Conservation (phyloP, 2,888 invertebrate genomes). For the Argyresthia albistria region DNA sequence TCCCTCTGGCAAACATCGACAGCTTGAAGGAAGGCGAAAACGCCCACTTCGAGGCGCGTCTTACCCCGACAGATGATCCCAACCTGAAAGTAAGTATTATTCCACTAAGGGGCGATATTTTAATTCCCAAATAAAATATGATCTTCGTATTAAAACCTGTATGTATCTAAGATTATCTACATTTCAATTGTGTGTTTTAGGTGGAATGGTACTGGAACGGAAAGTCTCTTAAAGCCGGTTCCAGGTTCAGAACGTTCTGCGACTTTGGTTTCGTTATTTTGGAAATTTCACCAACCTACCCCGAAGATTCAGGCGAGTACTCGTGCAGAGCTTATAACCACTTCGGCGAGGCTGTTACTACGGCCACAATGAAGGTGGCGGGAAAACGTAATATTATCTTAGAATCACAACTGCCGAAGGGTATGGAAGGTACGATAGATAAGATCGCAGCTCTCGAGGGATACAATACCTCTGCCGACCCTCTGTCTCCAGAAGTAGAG, state of each 20-base stretch:
- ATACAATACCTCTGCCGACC: slow-evolving; percentile 78
- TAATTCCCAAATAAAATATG: too few species aligned
- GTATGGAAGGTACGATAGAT: slow-evolving; percentile 94
- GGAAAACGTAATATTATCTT: slow-evolving; percentile 93
- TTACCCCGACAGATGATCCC: slow-evolving; percentile 92
- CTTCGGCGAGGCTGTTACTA: slow-evolving; percentile 93
- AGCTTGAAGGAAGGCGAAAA: slow-evolving; percentile 92
- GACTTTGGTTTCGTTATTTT: slow-evolving; percentile 98
- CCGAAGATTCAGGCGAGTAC: slow-evolving; percentile 95
- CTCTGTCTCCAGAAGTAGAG: slow-evolving; percentile 82
- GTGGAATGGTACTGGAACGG: slow-evolving; percentile 97
- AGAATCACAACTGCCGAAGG: slow-evolving; percentile 92
- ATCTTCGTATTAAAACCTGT: too few species aligned
- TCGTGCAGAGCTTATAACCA: slow-evolving; percentile 91
- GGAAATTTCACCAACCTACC: slow-evolving; percentile 97
- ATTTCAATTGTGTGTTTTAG: slow-evolving; percentile 25
- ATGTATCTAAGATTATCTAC: too few species aligned
- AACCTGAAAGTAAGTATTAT: slow-evolving; percentile 76
- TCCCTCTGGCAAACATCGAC: slow-evolving; percentile 89
- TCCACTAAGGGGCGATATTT: too few species aligned
- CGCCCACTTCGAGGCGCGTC: slow-evolving; percentile 90
- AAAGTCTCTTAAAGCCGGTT: slow-evolving; percentile 89
- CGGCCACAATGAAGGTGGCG: slow-evolving; percentile 90
- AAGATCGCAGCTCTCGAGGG: slow-evolving; percentile 94
- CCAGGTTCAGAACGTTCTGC: slow-evolving; percentile 95